A percentile compares a stretch with the other conserved stretches of the same genome.
These are phyloP conservation scores for Anagyrus pseudococci DNA, from an alignment of 2,888 invertebrate genomes.

Conservation along the genomic window DNA sequence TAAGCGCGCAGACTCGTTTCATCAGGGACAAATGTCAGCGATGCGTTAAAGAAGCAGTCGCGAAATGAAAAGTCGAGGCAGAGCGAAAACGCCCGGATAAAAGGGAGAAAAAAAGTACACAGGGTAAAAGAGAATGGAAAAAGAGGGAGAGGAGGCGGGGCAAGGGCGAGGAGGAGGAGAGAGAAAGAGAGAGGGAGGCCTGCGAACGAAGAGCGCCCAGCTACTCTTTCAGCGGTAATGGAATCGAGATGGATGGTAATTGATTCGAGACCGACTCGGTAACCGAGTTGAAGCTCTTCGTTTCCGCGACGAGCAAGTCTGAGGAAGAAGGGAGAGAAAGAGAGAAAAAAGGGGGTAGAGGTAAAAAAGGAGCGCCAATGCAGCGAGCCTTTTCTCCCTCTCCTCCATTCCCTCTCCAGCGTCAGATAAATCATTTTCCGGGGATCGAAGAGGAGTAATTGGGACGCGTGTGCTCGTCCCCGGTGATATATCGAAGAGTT, in stretches of 20 bases:
- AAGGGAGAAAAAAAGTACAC: neutral
- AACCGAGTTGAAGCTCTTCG: slow-evolving; percentile 41
- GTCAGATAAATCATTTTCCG: slow-evolving; percentile 50
- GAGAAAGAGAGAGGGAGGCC: neutral
- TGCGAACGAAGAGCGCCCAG: slow-evolving; percentile 2
- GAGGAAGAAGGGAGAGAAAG: slow-evolving; percentile 21
- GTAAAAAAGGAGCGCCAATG: neutral
- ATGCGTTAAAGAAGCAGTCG: no score
- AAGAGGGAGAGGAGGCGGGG: neutral
- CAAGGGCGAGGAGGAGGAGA: slow-evolving; percentile 1
- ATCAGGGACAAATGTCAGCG: no score
- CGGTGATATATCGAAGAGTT: neutral
- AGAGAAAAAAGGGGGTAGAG: slow-evolving; percentile 9
- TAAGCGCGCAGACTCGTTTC: no score
- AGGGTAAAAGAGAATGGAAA: neutral
- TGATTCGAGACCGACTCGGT: slow-evolving; percentile 42
- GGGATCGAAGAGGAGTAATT: slow-evolving; percentile 49
- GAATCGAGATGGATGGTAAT: slow-evolving; percentile 47
- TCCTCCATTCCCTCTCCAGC: slow-evolving; percentile 24
- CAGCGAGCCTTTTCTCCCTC: no score
- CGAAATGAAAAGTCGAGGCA: slow-evolving; percentile 2
- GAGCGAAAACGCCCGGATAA: neutral
- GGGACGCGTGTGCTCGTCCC: slow-evolving; percentile 40
- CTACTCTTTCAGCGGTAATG: slow-evolving; percentile 41
- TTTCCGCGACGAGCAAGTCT: slow-evolving; percentile 33